A percentile compares a stretch with the other conserved stretches of the same genome.
phyloP scores from a whole-genome alignment of 2,113 vertebrate genomes.

The Acinonyx jubatus region DNA sequence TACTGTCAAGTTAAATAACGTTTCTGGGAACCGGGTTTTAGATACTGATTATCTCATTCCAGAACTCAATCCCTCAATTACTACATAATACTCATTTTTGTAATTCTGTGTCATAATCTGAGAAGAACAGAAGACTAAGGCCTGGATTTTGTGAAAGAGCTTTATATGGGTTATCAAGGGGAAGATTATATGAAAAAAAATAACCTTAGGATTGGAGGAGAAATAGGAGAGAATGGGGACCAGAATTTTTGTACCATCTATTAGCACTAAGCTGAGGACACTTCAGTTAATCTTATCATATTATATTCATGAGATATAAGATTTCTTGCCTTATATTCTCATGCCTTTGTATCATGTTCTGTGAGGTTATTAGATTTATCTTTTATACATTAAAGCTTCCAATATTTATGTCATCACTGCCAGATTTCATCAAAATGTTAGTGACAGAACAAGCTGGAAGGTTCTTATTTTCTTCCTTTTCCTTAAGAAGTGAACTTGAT shows the following conservation, averaged over 20 bases:
- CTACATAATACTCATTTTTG: neutral
- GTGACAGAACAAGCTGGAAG: conserved; percentile 58
- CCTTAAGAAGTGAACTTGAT: conserved; percentile 56
- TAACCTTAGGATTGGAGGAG: neutral
- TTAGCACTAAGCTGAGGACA: neutral
- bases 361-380: conserved; percentile 69
- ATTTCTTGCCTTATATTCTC: conserved; percentile 62
- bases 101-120: neutral
- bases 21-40: neutral
- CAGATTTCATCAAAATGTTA: conserved; percentile 28
- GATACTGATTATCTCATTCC: neutral
- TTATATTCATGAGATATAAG: conserved; percentile 36
- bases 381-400: conserved; percentile 1
- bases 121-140: neutral
- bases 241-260: neutral
- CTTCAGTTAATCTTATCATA: conserved; percentile 15
- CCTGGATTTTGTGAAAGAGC: neutral
- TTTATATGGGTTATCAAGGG: neutral
- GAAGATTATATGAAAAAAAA: neutral
- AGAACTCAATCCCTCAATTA: neutral
- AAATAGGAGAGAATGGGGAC: neutral
- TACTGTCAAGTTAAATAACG: neutral
- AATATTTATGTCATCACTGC: conserved; percentile 40
- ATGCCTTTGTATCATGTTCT: conserved; percentile 61
- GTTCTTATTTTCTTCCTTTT: conserved; percentile 59